A percentile compares a stretch with the other conserved stretches of the same genome.
These are phyloP conservation scores for Equus quagga DNA, from an alignment of 2,113 vertebrate genomes.

Conservation along the genomic window DNA sequence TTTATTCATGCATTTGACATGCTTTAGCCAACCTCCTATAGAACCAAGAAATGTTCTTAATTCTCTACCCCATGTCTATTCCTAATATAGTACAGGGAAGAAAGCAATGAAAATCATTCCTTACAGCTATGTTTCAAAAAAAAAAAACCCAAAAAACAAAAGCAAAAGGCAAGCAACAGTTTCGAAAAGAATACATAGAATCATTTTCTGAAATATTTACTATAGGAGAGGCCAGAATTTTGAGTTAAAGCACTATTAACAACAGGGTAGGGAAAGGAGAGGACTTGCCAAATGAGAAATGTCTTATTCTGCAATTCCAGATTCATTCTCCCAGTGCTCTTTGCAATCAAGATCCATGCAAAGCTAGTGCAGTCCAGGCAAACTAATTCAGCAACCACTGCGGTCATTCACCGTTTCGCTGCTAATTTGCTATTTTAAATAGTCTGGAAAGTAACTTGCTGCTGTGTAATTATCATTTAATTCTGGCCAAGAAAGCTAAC, in stretches of 20 bases:
- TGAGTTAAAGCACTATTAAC: background rate
- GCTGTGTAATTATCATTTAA: slow-evolving; percentile 11
- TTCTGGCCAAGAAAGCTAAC: background rate
- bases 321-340: background rate
- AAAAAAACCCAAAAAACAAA: background rate
- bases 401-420: slow-evolving; percentile 28
- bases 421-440: slow-evolving; percentile 54
- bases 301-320: background rate
- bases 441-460: slow-evolving; percentile 25
- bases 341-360: slow-evolving; percentile 1
- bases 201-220: slow-evolving; percentile 51
- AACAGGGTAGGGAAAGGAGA: background rate
- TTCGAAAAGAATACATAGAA: background rate
- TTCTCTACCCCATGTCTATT: background rate
- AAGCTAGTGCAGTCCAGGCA: background rate
- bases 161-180: slow-evolving; percentile 43
- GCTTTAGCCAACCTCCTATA: background rate
- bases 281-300: background rate
- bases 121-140: background rate
- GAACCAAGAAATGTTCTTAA: slow-evolving; percentile 48
- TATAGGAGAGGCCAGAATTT: slow-evolving; percentile 19
- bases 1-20: slow-evolving; percentile 28
- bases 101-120: slow-evolving; percentile 51
- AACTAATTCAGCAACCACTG: slow-evolving; percentile 36
- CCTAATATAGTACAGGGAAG: background rate